Evolutionary conservation across 2,113 vertebrate genomes (phyloP).

Genomic region (Leptosomus discolor): DNA sequence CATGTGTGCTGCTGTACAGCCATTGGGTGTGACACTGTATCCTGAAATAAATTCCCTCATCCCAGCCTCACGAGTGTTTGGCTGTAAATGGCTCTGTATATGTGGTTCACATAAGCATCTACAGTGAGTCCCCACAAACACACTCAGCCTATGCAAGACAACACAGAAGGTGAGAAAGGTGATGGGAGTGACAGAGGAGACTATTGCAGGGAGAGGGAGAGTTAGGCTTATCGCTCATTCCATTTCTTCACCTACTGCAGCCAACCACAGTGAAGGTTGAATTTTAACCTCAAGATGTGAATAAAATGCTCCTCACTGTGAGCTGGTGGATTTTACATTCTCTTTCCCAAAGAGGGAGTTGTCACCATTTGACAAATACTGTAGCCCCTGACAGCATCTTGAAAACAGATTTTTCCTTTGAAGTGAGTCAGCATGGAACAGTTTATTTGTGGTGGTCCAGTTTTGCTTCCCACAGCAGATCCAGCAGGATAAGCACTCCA

Average conservation of each 20-base stretch:
- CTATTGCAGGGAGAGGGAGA: not conserved
- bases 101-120: accelerated
- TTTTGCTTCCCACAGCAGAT: conserved; percentile 59
- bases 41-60: not conserved
- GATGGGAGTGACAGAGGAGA: not conserved
- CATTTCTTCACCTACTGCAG: not conserved
- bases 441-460: conserved; percentile 50
- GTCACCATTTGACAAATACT: not conserved
- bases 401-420: conserved; percentile 23
- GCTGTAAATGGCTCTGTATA: not conserved
- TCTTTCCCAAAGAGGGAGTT: not conserved
- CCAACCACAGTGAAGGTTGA: not conserved
- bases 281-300: not conserved
- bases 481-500: conserved; percentile 28
- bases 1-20: not conserved
- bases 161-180: not conserved
- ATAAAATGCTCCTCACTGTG: not conserved
- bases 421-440: conserved; percentile 43
- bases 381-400: not conserved
- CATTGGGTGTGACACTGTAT: accelerated
- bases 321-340: not conserved
- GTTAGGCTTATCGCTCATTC: not conserved
- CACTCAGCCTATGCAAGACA: too few species aligned
- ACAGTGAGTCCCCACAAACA: not conserved
- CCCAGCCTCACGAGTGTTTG: not conserved